phyloP scores from a whole-genome alignment of 2,888 invertebrate species.

The Heliconius cydno region DNA sequence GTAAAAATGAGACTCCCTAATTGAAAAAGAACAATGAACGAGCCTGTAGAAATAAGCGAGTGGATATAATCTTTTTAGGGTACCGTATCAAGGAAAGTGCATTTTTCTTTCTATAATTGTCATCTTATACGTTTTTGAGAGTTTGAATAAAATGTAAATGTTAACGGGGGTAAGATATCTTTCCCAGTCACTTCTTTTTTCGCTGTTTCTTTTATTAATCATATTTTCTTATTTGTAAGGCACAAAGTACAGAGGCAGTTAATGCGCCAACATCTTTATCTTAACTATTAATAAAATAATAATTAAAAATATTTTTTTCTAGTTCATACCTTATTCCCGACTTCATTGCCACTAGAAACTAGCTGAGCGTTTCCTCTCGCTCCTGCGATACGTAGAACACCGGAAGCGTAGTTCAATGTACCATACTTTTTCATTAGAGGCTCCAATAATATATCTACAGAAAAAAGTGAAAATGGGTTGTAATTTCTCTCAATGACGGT shows the following conservation, averaged over 20 bases:
- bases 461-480: background rate
- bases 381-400: conserved; percentile 86
- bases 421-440: conserved; percentile 80
- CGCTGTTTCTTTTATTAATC: no score
- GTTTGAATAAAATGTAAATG: no score
- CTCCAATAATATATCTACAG: conserved; percentile 58
- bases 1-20: background rate
- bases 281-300: no score
- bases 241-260: no score
- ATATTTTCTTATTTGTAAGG: no score
- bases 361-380: conserved; percentile 80
- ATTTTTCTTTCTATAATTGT: background rate
- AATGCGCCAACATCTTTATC: no score
- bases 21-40: background rate
- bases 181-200: no score
- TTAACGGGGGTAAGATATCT: no score
- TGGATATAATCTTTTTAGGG: background rate
- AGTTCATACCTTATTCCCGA: conserved; percentile 64
- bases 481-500: no score
- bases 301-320: no score
- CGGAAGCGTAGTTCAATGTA: conserved; percentile 80
- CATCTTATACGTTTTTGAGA: no score
- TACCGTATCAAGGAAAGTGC: background rate
- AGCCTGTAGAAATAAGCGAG: background rate
- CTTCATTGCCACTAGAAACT: conserved; percentile 59